phyloP scores from a whole-genome alignment of 2,797 vertebrate species.

The Diplodus sargus region DNA sequence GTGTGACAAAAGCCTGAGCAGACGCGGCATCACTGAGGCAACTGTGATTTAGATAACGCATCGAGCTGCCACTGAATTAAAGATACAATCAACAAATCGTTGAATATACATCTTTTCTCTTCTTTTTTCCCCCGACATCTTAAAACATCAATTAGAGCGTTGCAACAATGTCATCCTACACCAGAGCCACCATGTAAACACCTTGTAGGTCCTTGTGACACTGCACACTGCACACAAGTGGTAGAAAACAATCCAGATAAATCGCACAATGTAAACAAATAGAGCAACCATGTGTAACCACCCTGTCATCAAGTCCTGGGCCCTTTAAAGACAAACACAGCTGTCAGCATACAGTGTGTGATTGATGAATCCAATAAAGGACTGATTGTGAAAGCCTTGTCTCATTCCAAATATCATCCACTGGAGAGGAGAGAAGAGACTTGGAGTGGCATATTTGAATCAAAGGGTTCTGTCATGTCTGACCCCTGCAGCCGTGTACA shows the following conservation, averaged over 20 bases:
- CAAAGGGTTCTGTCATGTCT: constrained; percentile 58
- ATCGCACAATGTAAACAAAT: constrained; percentile 36
- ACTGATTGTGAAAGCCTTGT: constrained; percentile 59
- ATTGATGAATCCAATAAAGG: constrained; percentile 73
- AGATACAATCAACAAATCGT: constrained; percentile 25
- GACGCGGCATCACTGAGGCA: constrained; percentile 14
- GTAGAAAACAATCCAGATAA: constrained; percentile 10
- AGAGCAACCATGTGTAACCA: constrained; percentile 20
- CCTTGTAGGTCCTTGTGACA: background rate
- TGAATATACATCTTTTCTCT: background rate
- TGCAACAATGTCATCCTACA: background rate
- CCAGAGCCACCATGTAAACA: background rate
- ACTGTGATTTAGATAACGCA: constrained; percentile 18
- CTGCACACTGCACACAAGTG: background rate
- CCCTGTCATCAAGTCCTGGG: constrained; percentile 41
- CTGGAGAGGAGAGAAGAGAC: constrained; percentile 34
- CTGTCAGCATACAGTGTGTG: constrained; percentile 52
- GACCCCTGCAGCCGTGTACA: constrained; percentile 43
- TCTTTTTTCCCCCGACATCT: too few species aligned
- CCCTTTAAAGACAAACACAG: constrained; percentile 46
- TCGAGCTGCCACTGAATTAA: constrained; percentile 20
- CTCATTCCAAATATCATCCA: constrained; percentile 57
- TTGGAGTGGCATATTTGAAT: constrained; percentile 56
- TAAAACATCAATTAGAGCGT: background rate
- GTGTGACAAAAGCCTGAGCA: constrained; percentile 33